Evolutionary conservation across 2,797 vertebrate genomes (phyloP).

Genomic region (Aselliscus stoliczkanus): DNA sequence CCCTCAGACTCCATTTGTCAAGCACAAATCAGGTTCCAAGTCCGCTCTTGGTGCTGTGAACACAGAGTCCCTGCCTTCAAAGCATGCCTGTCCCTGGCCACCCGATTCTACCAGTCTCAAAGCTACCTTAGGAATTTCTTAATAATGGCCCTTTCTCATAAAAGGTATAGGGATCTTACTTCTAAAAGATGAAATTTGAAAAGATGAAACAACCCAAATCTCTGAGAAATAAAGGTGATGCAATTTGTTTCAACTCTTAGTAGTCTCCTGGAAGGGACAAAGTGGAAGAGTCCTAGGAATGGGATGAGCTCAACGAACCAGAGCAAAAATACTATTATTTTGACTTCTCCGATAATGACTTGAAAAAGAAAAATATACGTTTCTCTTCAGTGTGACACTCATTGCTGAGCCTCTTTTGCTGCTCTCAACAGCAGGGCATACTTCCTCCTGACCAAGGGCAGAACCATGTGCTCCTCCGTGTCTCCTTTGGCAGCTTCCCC

Average conservation of each 20-base stretch:
- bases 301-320: background rate
- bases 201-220: background rate
- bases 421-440: background rate
- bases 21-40: background rate
- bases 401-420: background rate
- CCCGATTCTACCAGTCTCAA: background rate
- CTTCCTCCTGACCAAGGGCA: background rate
- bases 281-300: background rate
- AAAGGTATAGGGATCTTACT: background rate
- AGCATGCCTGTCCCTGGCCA: background rate
- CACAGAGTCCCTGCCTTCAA: background rate
- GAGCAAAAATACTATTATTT: background rate
- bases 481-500: background rate
- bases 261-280: background rate
- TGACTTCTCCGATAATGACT: background rate
- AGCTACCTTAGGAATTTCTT: background rate
- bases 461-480: background rate
- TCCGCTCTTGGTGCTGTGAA: background rate
- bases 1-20: background rate
- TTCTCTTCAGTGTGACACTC: background rate
- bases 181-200: slow-evolving; percentile 10
- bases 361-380: background rate
- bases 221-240: background rate
- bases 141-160: background rate
- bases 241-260: background rate